A percentile compares a stretch with the other conserved stretches of the same genome.
Evolutionary conservation across 2,113 vertebrate genomes (phyloP).

Genomic region (Neogale vison): DNA sequence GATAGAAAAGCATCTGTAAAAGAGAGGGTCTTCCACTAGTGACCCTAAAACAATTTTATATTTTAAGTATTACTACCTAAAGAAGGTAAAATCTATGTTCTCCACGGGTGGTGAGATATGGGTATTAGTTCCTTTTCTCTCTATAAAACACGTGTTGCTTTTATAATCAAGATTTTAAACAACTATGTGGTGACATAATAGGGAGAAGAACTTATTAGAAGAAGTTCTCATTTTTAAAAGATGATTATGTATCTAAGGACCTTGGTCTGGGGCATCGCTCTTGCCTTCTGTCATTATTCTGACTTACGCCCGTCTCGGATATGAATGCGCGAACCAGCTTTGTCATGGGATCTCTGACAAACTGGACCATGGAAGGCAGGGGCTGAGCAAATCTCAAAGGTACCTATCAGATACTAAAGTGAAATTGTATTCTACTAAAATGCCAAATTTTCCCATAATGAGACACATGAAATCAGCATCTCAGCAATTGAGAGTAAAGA

Average conservation of each 20-base stretch:
- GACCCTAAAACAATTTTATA: neutral
- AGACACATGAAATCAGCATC: neutral
- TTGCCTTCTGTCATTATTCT: neutral
- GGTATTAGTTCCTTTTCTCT: neutral
- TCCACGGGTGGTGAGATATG: neutral
- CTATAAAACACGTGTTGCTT: neutral
- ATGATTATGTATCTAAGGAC: neutral
- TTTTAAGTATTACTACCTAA: neutral
- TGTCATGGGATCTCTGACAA: neutral
- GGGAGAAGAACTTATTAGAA: neutral
- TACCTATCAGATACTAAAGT: neutral
- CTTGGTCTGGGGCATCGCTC: neutral
- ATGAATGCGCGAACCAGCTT: neutral
- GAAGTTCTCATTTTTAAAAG: neutral
- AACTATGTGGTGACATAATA: neutral
- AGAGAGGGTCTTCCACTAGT: neutral
- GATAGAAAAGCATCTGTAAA: neutral
- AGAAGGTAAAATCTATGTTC: neutral
- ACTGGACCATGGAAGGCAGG: neutral
- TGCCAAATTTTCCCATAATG: slow-evolving; percentile 7
- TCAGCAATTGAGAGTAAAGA: neutral
- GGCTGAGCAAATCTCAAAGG: neutral
- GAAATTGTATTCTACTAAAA: slow-evolving; percentile 23
- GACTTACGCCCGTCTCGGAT: neutral
- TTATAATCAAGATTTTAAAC: neutral